Evolutionary conservation across 2,113 vertebrate genomes (phyloP).

Genomic region (Perccottus glenii): DNA sequence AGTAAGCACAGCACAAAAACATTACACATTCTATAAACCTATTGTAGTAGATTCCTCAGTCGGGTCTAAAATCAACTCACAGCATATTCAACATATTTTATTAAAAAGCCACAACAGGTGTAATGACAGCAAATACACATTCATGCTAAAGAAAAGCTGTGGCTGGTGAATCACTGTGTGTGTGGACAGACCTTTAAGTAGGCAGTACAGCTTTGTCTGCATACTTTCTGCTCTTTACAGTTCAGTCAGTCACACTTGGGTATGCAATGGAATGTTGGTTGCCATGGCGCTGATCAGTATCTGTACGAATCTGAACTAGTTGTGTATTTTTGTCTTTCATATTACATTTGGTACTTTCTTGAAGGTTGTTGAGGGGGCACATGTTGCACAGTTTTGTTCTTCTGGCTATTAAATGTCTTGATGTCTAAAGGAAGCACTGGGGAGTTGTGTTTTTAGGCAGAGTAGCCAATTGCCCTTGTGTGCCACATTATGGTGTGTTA

Average conservation of each 20-base stretch:
- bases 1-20: neutral
- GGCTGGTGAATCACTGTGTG: too few species aligned
- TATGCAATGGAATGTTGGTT: neutral
- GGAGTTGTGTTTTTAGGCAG: slow-evolving; percentile 48
- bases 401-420: slow-evolving; percentile 5
- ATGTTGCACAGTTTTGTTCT: neutral
- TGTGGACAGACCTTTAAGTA: too few species aligned
- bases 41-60: neutral
- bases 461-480: slow-evolving; percentile 71
- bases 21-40: neutral
- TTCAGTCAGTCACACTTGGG: neutral
- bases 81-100: too few species aligned
- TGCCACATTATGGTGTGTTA: slow-evolving; percentile 78
- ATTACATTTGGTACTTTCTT: neutral
- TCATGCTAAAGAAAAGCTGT: neutral
- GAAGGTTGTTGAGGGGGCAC: neutral
- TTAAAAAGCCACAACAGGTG: too few species aligned
- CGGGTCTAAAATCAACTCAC: too few species aligned
- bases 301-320: neutral
- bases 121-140: neutral
- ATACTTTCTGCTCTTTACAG: neutral
- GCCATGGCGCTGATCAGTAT: neutral
- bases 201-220: neutral
- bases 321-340: neutral
- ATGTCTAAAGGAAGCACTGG: slow-evolving; percentile 15